These are phyloP conservation scores for Mus musculus DNA, from an alignment of 2,113 vertebrate species.

Conservation along the genomic window GRCm39 chr1:154140501-154141000, in stretches of 20 bases:
- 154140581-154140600: background rate
- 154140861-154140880: background rate
- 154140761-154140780: background rate
- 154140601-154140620: background rate
- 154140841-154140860: background rate
- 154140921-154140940: conserved; percentile 10
- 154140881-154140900: conserved; percentile 5
- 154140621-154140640: background rate
- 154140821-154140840: background rate
- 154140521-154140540: background rate
- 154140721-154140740: background rate
- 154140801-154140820: background rate
- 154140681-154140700: background rate
- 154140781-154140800: background rate
- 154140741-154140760: background rate
- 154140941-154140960: conserved; percentile 22
- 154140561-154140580: background rate
- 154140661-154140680: background rate
- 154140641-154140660: background rate
- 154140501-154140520: background rate
- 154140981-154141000: conserved; percentile 40
- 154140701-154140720: background rate
- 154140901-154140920: background rate
- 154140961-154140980: conserved; percentile 20
- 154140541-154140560: background rate